These are phyloP conservation scores for Hydractinia echinata DNA, from an alignment of 30 jellyfish, hydroid and myxozoan genomes.

Conservation along the genomic window DNA sequence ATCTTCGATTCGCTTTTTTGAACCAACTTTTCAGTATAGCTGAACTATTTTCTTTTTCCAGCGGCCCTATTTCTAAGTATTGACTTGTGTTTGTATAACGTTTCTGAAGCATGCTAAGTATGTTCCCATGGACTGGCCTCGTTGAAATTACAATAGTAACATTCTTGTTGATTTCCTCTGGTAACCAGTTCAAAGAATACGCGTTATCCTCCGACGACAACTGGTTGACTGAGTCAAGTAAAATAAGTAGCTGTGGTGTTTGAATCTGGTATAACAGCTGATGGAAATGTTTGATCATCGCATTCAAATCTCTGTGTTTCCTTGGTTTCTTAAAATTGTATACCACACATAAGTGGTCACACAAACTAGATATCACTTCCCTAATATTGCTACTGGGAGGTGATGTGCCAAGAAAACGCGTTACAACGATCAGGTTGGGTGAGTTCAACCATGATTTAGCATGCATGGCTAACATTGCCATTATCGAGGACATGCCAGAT, in stretches of 20 bases:
- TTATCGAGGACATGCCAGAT: background rate
- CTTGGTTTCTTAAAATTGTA: background rate
- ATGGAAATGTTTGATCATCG: background rate
- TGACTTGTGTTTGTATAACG: background rate
- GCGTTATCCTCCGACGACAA: background rate
- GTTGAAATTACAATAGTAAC: conserved; percentile 20
- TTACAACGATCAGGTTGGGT: background rate
- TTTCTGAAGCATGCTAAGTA: background rate
- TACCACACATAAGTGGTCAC: background rate
- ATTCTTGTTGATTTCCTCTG: background rate
- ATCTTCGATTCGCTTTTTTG: background rate
- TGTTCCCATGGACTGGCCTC: background rate
- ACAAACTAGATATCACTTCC: background rate
- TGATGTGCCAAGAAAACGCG: conserved; percentile 6
- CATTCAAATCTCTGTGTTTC: background rate
- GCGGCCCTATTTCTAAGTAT: background rate
- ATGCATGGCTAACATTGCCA: conserved; percentile 3
- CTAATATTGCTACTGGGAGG: background rate
- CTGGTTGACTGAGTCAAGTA: conserved; percentile 24
- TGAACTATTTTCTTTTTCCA: background rate
- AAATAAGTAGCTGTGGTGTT: background rate
- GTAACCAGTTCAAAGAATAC: conserved; percentile 12
- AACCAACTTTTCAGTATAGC: background rate
- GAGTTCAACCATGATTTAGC: background rate
- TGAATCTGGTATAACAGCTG: background rate